phyloP scores from a whole-genome alignment of 2,113 vertebrate genomes.

The Prochilodus magdalenae region DNA sequence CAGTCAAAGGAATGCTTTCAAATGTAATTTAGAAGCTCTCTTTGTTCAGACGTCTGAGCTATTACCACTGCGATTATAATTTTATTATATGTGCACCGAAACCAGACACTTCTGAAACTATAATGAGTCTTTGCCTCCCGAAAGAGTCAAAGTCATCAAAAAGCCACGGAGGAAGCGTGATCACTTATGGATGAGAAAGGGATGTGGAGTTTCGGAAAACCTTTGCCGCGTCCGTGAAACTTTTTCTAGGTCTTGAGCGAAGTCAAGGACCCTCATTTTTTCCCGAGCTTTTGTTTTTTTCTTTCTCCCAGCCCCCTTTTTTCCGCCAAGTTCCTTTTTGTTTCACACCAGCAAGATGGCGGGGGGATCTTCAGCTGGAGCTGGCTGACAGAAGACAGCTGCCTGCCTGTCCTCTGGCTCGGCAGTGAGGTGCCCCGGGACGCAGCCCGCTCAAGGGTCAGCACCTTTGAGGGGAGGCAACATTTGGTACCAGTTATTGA shows the following conservation, averaged over 20 bases:
- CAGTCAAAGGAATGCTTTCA: slow-evolving; percentile 30
- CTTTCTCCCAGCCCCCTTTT: not conserved
- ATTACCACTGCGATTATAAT: slow-evolving; percentile 19
- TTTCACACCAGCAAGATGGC: slow-evolving; percentile 5
- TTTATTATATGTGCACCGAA: slow-evolving; percentile 13
- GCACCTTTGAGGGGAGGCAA: slow-evolving; percentile 71
- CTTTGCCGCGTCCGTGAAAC: slow-evolving; percentile 2
- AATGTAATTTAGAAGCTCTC: slow-evolving; percentile 5
- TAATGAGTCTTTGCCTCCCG: slow-evolving; percentile 21
- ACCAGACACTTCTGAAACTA: not conserved
- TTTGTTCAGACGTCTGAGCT: slow-evolving; percentile 15
- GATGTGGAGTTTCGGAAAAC: not conserved
- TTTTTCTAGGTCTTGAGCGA: slow-evolving; percentile 17
- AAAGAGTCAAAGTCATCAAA: slow-evolving; percentile 16
- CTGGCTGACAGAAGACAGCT: slow-evolving; percentile 80
- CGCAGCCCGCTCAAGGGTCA: slow-evolving; percentile 71
- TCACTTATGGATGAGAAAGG: slow-evolving; percentile 9
- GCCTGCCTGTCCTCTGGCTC: slow-evolving; percentile 73
- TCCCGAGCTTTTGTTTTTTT: slow-evolving; percentile 5
- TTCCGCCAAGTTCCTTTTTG: slow-evolving; percentile 28
- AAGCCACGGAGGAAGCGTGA: not conserved
- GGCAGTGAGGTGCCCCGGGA: slow-evolving; percentile 72
- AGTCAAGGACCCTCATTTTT: slow-evolving; percentile 28
- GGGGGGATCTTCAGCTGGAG: slow-evolving; percentile 48
- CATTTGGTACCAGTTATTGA: slow-evolving; percentile 80